Base-by-base conservation (phyloP, 2,888 invertebrate genomes). In the Himalopsyche anomala region DNA sequence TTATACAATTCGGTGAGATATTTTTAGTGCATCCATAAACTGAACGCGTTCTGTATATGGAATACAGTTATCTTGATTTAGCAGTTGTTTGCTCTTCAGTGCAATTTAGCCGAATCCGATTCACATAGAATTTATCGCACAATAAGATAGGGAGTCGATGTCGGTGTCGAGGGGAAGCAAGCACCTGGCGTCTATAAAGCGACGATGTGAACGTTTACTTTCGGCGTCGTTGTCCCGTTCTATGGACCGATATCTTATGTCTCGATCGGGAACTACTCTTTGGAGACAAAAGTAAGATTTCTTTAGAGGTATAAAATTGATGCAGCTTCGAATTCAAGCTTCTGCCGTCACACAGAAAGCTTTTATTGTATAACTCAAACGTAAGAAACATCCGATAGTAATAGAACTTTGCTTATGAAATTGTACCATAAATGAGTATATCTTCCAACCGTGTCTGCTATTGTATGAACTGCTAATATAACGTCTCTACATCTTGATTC, bases 91-190 rank as follows among this genome's bases (percentile, higher is more conserved):
- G 62, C 62, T 62, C 28, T 62, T 62, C 62, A 62, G 62, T 62
- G 62, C 62, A 62, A 62, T 62, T 62, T 62, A 62, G 62, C 62
- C 62, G 62, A 62, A 62, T 62, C 62, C 62, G 62, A 28, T 62
- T 62, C 62, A 62, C 62, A 62, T 62, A 62, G 62, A 62, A 62
- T 62, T 62, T 62, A 62, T 62, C 62, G 62, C 62, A 62, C 62
- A 62, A 62, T 62, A 62, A 62, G 62, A 19, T 62, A 28, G 62
- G 19, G 19, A n/a, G 62, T 62, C 62, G 62, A 28, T 28, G 62
- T 62, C 62, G 62, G 62, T 19, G 62, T 62, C 62, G 62, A 62
- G 62, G 62, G 62, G 62, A 19, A 62, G 62, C 9, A 28, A 62
- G 62, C 62, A 62, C 62, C 62, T 62, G 62, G 62, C 62, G 62